Evolutionary conservation across 2,113 vertebrate species (phyloP).

Genomic region (Telmatochromis sp.): DNA sequence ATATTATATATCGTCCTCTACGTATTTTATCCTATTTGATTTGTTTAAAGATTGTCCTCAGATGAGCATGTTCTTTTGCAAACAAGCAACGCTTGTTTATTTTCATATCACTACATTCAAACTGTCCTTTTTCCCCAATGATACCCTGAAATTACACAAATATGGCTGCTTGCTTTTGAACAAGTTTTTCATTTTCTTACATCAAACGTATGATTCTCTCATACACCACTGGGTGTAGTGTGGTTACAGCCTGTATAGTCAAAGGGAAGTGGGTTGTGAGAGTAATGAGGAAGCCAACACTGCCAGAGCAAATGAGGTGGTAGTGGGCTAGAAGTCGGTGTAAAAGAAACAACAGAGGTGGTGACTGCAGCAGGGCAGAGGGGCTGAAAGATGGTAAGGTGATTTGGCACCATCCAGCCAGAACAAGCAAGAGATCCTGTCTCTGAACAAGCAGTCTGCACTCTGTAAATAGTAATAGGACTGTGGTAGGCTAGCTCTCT

Average conservation of each 20-base stretch:
- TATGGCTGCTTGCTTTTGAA: slow-evolving; percentile 12
- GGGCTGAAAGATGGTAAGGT: background rate
- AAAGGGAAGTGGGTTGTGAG: slow-evolving; percentile 13
- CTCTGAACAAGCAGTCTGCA: slow-evolving; percentile 5
- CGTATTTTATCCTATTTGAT: background rate
- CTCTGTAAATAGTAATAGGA: slow-evolving; percentile 53
- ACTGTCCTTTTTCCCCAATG: background rate
- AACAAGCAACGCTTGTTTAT: background rate
- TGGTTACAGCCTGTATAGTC: slow-evolving; percentile 3
- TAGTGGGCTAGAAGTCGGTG: background rate
- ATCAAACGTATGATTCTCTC: slow-evolving; percentile 16
- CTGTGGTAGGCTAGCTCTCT: slow-evolving; percentile 7
- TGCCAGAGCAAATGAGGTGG: slow-evolving; percentile 37
- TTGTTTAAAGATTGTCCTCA: background rate
- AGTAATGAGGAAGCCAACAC: slow-evolving; percentile 17
- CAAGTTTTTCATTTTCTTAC: background rate
- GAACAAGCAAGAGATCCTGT: background rate
- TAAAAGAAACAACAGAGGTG: slow-evolving; percentile 2
- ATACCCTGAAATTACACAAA: slow-evolving; percentile 7
- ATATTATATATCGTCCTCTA: background rate
- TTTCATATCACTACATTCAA: background rate
- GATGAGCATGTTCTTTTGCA: background rate
- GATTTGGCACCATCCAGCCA: slow-evolving; percentile 18
- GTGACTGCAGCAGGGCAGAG: background rate
- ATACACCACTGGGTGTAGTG: slow-evolving; percentile 2